phyloP scores from a whole-genome alignment of 2,888 invertebrate species.

The Trachelus troglodyta region DNA sequence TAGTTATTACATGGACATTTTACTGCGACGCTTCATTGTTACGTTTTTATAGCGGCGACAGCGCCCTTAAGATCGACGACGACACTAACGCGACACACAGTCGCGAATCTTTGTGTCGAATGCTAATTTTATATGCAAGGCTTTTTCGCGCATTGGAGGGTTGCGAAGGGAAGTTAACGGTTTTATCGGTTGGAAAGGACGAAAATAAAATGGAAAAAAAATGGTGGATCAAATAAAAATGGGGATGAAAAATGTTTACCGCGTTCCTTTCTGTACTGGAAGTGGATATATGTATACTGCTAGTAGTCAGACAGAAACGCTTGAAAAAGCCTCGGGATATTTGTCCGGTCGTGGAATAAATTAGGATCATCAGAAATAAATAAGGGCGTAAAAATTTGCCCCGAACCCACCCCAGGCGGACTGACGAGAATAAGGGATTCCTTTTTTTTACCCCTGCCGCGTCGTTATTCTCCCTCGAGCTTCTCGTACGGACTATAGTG shows the following conservation, averaged over 20 bases:
- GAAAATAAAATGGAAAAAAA: background rate
- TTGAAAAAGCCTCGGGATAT: background rate
- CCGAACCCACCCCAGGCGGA: background rate
- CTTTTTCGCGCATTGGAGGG: background rate
- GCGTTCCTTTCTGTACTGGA: background rate
- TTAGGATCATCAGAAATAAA: background rate
- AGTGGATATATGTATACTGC: background rate
- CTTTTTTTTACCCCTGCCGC: background rate
- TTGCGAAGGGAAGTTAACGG: background rate
- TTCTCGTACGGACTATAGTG: background rate
- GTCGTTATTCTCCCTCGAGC: background rate
- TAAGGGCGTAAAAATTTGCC: background rate
- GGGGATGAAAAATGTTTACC: background rate
- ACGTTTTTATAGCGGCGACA: background rate
- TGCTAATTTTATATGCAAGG: background rate
- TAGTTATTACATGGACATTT: background rate
- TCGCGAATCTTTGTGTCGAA: background rate
- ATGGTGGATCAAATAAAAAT: background rate
- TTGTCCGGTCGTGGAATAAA: background rate
- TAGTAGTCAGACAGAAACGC: background rate
- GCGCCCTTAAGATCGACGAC: background rate
- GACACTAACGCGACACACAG: background rate
- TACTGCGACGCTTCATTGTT: background rate
- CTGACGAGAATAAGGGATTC: background rate
- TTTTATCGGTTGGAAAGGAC: background rate